Base-by-base conservation (phyloP, 1,140 invertebrate species). In the Penaeus japonicus region DNA sequence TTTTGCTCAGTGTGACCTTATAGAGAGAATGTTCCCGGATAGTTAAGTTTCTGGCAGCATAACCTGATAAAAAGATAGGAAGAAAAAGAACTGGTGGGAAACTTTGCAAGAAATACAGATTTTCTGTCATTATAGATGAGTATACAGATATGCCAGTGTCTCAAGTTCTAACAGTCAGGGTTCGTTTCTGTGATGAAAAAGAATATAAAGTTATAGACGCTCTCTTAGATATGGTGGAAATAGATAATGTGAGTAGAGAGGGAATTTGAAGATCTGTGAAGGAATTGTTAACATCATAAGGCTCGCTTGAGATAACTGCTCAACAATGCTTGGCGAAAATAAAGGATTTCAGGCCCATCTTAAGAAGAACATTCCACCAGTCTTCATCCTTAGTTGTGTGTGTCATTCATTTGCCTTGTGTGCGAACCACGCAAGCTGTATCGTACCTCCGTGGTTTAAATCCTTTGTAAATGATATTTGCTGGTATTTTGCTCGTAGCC, bases 61-160 rank as follows among this genome's bases (percentile, higher is more conserved):
- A 39, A 65, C 78, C 39, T 22, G 85, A 30, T 81, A 89, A 73
- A 78, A 73, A 35, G 59, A 55, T 1, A 83, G 62, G 89, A 87
- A 78, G 10, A 39, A 12, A 0, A 81, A n/a, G 57, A 78, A 4
- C 22, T 87, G 4, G 54, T 55, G 27, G 24, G 70, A 17, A 82
- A n/a, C n/a, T 86, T 54, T 89, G 89, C 47, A 53, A 75, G 30
- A 35, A 82, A 24, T 4, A 87, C 18, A 87, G 83, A 10, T 89
- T 87, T 59, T 87, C 89, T 22, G 24, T 90, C 1, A 77, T 87
- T n/a, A 90, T 87, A 73, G 89, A 89, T 55, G 89, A 89, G 47
- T 84, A 83, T 39, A 90, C 87, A 10, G 81, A 90, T 89, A 32
- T 89, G 18, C 89, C 89, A 1, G 83, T 89, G 22, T 57, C 89